Percentiles rank a stretch among this genome's conserved stretches.
Conservation (phyloP, 2,888 invertebrate species). For the Agrochola circellaris region DNA sequence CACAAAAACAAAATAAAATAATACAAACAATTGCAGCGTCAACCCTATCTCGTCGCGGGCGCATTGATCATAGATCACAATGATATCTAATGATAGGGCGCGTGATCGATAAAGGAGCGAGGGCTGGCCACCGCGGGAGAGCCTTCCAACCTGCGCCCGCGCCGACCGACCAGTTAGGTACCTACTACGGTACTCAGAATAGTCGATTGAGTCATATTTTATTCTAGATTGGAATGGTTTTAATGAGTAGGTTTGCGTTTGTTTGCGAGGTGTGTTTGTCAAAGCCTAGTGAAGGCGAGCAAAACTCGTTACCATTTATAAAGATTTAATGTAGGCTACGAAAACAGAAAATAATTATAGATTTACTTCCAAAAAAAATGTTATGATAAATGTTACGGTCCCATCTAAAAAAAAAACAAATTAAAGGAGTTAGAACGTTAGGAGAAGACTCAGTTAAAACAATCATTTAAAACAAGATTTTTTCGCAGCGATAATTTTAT, state of each 20-base stretch:
- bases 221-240: constrained; percentile 1
- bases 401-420: background rate
- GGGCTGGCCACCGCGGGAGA: constrained; percentile 84
- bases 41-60: constrained; percentile 74
- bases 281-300: background rate
- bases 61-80: constrained; percentile 88
- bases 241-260: background rate
- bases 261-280: background rate
- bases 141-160: constrained; percentile 71
- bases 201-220: constrained; percentile 39
- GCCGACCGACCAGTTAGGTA: constrained; percentile 37
- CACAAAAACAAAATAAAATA: background rate
- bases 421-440: too few relatives aligned
- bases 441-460: background rate
- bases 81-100: constrained; percentile 89
- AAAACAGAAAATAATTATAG: background rate
- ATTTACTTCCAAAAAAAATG: background rate
- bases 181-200: constrained; percentile 36
- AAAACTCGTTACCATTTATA: background rate
- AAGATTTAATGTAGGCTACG: background rate
- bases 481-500: too few relatives aligned
- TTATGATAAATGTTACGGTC: background rate
- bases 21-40: constrained; percentile 41
- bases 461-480: background rate
- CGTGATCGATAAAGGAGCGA: constrained; percentile 84